Percentiles rank a stretch among this genome's conserved stretches.
phyloP scores from a whole-genome alignment of 2,888 invertebrate genomes.

The Agonopterix heracliana region DNA sequence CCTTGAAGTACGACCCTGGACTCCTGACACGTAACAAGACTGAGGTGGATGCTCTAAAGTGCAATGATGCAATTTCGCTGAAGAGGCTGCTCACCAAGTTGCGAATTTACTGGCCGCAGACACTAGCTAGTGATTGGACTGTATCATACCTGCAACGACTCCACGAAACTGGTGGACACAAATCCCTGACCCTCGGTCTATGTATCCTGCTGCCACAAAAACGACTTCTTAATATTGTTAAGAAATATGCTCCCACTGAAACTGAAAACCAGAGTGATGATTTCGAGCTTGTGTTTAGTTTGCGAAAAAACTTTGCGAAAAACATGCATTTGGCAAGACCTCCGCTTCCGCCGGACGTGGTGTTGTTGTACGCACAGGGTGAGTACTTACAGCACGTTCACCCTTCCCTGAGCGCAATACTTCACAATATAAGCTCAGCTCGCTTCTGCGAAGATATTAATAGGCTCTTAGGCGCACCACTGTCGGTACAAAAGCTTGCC shows the following conservation, averaged over 20 bases:
- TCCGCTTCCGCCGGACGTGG: conserved; percentile 28
- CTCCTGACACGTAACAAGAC: conserved; percentile 32
- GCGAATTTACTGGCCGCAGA: conserved; percentile 43
- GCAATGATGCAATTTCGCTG: conserved; percentile 28
- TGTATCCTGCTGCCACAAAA: conserved; percentile 33
- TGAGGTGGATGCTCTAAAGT: conserved; percentile 27
- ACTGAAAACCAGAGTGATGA: conserved; percentile 44
- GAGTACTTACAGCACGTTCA: conserved; percentile 51
- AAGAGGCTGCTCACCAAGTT: conserved; percentile 35
- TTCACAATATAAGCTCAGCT: conserved; percentile 33
- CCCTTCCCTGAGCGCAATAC: conserved; percentile 43
- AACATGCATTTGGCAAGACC: conserved; percentile 48
- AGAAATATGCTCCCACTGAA: conserved; percentile 33
- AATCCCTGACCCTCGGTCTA: conserved; percentile 32
- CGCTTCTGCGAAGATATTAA: conserved; percentile 27
- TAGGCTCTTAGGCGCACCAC: conserved; percentile 34
- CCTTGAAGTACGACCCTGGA: conserved; percentile 46
- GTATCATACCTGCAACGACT: conserved; percentile 27
- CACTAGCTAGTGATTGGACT: conserved; percentile 35
- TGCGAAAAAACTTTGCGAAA: conserved; percentile 46
- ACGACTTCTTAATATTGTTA: conserved; percentile 29
- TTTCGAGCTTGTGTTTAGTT: conserved; percentile 30
- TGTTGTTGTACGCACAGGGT: conserved; percentile 48
- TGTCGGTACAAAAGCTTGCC: conserved; percentile 44
- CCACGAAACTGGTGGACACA: conserved; percentile 25